Conservation (phyloP, 2,797 vertebrate genomes). For the Pygocentrus nattereri region DNA sequence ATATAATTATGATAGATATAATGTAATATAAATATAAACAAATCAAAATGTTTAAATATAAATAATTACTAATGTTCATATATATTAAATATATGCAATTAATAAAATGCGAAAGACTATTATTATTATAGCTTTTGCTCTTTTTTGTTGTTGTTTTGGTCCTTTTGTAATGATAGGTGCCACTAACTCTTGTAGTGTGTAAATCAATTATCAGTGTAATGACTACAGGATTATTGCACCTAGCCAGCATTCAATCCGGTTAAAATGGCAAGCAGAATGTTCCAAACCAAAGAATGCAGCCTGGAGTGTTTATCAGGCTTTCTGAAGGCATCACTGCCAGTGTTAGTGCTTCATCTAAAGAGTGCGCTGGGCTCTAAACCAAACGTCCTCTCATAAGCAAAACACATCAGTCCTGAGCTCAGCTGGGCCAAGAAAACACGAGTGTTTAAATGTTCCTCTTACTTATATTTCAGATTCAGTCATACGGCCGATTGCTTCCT, state of each 20-base stretch:
- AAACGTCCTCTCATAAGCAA: background rate
- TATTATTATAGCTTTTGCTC: no score
- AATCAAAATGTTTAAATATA: no score
- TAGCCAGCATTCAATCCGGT: background rate
- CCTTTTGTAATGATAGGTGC: no score
- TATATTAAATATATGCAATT: no score
- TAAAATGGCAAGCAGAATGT: background rate
- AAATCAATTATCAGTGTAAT: background rate
- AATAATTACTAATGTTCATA: no score
- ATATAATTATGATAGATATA: no score
- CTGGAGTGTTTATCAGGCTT: background rate
- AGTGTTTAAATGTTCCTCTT: background rate
- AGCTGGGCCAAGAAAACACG: background rate
- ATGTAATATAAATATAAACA: no score
- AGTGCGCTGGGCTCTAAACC: background rate
- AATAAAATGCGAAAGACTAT: no score
- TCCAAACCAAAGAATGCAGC: background rate
- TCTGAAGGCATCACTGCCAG: background rate
- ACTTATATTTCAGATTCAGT: background rate
- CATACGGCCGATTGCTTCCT: no score
- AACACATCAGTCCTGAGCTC: background rate
- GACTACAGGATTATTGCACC: background rate
- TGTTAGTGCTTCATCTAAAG: background rate
- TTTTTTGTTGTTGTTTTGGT: no score
- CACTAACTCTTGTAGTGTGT: no score